Evolutionary conservation across 2,797 vertebrate genomes (phyloP).

Genomic region (Anabacerthia variegaticeps): DNA sequence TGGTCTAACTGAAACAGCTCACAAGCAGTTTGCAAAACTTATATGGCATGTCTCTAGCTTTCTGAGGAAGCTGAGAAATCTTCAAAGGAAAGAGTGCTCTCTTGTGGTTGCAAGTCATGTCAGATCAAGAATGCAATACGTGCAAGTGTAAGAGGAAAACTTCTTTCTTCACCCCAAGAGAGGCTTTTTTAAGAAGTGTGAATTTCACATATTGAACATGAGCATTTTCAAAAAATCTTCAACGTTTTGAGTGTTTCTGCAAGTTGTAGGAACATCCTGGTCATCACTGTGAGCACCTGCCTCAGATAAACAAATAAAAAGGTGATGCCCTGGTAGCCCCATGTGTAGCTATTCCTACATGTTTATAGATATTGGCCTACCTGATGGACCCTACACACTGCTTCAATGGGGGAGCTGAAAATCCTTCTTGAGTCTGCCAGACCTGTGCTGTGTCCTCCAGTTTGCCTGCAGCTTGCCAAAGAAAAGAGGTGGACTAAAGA

Average conservation of each 20-base stretch:
- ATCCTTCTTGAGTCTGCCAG: background rate
- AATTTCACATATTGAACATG: background rate
- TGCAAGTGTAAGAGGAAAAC: background rate
- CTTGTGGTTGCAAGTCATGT: constrained; percentile 74
- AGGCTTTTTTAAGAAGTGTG: background rate
- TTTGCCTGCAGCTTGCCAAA: background rate
- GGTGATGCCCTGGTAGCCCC: background rate
- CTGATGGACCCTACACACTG: background rate
- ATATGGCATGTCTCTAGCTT: constrained; percentile 28
- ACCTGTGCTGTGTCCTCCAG: background rate
- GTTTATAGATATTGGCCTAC: background rate
- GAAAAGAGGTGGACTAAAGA: background rate
- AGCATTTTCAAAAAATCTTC: background rate
- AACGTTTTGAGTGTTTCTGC: background rate
- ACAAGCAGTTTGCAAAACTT: constrained; percentile 71
- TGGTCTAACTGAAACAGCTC: constrained; percentile 64
- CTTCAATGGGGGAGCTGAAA: background rate
- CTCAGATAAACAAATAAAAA: background rate
- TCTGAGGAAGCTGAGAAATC: constrained; percentile 56
- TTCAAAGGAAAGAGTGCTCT: constrained; percentile 76
- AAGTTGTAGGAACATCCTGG: background rate
- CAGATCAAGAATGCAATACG: constrained; percentile 15
- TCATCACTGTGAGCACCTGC: background rate
- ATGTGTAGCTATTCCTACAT: background rate
- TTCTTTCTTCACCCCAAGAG: background rate